Evolutionary conservation across 2,888 invertebrate genomes (phyloP).

Genomic region (Acleris cristana): DNA sequence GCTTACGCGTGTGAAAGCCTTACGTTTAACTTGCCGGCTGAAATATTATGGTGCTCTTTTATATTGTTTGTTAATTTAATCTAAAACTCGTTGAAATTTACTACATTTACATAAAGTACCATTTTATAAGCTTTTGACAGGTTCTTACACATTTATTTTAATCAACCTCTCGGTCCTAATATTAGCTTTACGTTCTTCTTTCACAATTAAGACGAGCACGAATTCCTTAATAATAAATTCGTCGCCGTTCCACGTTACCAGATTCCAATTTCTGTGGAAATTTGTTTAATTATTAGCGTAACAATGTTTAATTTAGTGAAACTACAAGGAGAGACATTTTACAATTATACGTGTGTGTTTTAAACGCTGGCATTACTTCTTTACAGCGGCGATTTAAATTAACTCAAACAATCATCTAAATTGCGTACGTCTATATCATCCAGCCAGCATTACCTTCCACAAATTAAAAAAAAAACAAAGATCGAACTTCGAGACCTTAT

Average conservation of each 20-base stretch:
- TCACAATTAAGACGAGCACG: conserved; percentile 16
- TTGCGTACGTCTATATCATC: neutral
- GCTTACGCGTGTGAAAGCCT: conserved; percentile 41
- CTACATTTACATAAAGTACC: too few species aligned
- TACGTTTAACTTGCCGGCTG: conserved; percentile 21
- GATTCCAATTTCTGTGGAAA: conserved; percentile 31
- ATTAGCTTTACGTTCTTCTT: conserved; percentile 16
- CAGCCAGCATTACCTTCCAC: neutral
- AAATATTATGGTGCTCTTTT: conserved; percentile 10
- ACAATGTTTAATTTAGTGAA: conserved; percentile 27
- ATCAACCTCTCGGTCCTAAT: conserved; percentile 8
- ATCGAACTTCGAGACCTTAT: neutral
- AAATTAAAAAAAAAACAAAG: neutral
- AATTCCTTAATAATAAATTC: conserved; percentile 32
- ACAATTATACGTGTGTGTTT: conserved; percentile 7
- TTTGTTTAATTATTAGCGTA: conserved; percentile 17
- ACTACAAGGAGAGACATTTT: conserved; percentile 10
- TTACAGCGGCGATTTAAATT: neutral
- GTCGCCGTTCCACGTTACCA: conserved; percentile 9
- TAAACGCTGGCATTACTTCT: conserved; percentile 11
- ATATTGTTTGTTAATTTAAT: too few species aligned
- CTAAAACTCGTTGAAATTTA: too few species aligned
- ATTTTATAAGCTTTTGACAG: too few species aligned
- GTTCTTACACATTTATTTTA: conserved; percentile 9
- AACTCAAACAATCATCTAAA: neutral